Conservation (phyloP, 2,888 invertebrate genomes). For the Drosophila birchii region DNA sequence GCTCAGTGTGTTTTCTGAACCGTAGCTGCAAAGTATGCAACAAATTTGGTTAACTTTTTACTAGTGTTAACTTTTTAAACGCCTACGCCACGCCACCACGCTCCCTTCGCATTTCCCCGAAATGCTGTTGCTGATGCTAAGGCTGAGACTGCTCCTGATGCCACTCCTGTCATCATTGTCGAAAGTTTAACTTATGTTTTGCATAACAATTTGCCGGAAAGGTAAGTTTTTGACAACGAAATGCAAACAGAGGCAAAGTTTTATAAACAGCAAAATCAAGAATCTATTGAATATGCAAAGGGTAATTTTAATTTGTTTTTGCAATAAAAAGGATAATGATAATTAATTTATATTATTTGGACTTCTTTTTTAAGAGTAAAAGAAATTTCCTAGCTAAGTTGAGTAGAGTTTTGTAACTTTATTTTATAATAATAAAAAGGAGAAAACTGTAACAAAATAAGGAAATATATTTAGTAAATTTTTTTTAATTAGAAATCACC, state of each 20-base stretch:
- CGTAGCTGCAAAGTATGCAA: conserved; percentile 77
- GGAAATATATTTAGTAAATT: not conserved
- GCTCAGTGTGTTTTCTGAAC: conserved; percentile 73
- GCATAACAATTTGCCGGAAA: conserved; percentile 37
- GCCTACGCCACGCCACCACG: conserved; percentile 34
- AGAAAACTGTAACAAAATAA: not conserved
- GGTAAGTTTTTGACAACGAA: conserved; percentile 49
- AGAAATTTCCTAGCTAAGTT: not conserved
- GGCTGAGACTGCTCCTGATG: conserved; percentile 5
- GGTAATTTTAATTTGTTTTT: conserved; percentile 3
- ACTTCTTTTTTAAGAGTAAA: fast-evolving
- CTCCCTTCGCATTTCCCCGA: conserved; percentile 4
- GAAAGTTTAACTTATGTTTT: conserved; percentile 51
- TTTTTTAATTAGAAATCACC: not conserved
- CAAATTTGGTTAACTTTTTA: conserved; percentile 78
- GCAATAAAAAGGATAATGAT: not conserved
- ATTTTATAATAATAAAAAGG: not conserved
- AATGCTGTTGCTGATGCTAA: conserved; percentile 24
- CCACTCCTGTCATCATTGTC: conserved; percentile 23
- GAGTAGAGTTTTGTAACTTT: not conserved
- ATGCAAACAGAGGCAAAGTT: conserved; percentile 47
- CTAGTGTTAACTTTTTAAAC: conserved; percentile 79
- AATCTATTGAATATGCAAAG: conserved; percentile 8
- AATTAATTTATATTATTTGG: not conserved
- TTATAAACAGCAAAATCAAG: conserved; percentile 51